These are phyloP conservation scores for Drosophila phalerata DNA, from an alignment of 2,888 invertebrate species.

Conservation along the genomic window DNA sequence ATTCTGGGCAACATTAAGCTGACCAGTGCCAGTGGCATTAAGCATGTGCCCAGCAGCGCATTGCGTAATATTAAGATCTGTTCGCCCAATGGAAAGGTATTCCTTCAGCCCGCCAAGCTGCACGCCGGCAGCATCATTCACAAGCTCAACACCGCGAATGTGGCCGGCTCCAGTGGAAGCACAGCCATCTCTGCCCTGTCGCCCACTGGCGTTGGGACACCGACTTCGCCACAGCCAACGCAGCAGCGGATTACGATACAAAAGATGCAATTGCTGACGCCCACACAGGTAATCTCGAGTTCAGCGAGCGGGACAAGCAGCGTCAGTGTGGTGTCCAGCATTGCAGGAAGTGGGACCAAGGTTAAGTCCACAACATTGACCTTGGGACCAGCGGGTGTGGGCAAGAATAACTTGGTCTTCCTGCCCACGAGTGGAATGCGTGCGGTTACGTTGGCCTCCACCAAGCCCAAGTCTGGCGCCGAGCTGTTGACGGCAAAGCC, in stretches of 20 bases:
- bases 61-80: constrained; percentile 84
- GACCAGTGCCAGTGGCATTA: constrained; percentile 61
- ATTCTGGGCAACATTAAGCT: constrained; percentile 82
- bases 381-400: constrained; percentile 54
- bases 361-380: constrained; percentile 69
- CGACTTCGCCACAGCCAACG: constrained; percentile 64
- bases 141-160: constrained; percentile 55
- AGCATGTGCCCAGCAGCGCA: constrained; percentile 80
- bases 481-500: constrained; percentile 61
- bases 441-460: constrained; percentile 66
- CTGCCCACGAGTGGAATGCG: constrained; percentile 78
- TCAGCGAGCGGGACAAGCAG: constrained; percentile 44
- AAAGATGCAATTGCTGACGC: constrained; percentile 83
- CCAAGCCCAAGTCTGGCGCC: constrained; percentile 42
- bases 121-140: constrained; percentile 66
- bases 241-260: constrained; percentile 83
- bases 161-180: constrained; percentile 16
- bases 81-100: constrained; percentile 84
- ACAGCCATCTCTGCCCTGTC: constrained; percentile 41
- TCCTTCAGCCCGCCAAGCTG: constrained; percentile 82
- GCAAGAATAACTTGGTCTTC: constrained; percentile 84
- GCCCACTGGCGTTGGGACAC: constrained; percentile 41
- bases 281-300: constrained; percentile 66
- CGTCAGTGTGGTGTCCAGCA: constrained; percentile 27
- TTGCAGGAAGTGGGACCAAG: constrained; percentile 52